Evolutionary conservation across 1,140 invertebrate genomes (phyloP).

Genomic region (Phymastichus coffea): DNA sequence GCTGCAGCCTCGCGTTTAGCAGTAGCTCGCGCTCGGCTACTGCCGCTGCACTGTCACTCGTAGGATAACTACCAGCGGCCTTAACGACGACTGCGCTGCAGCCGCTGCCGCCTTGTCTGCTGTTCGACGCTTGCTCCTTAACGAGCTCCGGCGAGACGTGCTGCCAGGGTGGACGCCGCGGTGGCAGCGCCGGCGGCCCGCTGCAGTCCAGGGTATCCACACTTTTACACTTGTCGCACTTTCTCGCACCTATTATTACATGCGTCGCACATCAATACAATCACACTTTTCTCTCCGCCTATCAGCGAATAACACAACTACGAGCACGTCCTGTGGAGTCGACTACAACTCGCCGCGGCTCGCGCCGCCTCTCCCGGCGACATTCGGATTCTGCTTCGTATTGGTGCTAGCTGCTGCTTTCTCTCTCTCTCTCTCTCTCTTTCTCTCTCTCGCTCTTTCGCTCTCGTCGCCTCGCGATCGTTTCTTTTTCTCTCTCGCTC

Average conservation of each 20-base stretch:
- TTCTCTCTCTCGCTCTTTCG: too few species aligned
- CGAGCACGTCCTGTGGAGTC: too few species aligned
- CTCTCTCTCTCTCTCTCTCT: slow-evolving; percentile 4
- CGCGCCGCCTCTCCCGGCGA: too few species aligned
- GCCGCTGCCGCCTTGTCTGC: slow-evolving; percentile 35
- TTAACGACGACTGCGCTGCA: slow-evolving; percentile 29
- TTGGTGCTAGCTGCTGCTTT: background rate
- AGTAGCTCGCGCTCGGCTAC: background rate
- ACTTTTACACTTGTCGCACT: slow-evolving; percentile 48
- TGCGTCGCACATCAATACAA: too few species aligned
- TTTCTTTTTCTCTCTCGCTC: slow-evolving; percentile 23
- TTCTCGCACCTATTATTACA: slow-evolving; percentile 43
- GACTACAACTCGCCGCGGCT: too few species aligned
- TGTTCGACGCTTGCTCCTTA: slow-evolving; percentile 27
- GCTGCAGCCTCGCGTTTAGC: background rate
- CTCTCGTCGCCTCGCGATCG: background rate
- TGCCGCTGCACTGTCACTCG: too few species aligned
- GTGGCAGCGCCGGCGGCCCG: slow-evolving; percentile 56
- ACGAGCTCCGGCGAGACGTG: too few species aligned
- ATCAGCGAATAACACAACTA: too few species aligned
- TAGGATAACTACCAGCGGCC: too few species aligned
- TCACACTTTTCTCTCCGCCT: too few species aligned
- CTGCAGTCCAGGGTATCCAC: slow-evolving; percentile 56
- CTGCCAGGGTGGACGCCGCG: slow-evolving; percentile 55
- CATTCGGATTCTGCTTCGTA: too few species aligned